Base-by-base conservation (phyloP, 2,888 invertebrate genomes). In the Pandemis heparana region DNA sequence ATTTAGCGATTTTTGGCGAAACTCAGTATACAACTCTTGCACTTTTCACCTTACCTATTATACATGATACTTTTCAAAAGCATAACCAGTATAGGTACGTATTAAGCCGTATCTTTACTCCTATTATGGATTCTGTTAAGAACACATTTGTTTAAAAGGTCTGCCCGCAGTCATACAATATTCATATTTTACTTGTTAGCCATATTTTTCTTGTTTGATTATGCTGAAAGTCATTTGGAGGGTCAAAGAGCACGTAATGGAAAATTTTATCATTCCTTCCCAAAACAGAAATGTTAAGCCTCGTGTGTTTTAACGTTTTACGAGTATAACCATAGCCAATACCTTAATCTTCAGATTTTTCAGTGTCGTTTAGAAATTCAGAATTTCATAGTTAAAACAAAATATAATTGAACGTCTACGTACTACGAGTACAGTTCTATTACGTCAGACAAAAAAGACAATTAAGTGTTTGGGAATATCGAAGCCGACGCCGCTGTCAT, bases 81-180 rank as follows among this genome's bases (percentile, higher is more conserved):
- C 23, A 32, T 32, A 2, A 32, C 23, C 23, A 32, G 23, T 32
- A 32, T 32, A 32, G 3, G 23, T 23, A 32, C 23, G 23, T 23
- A 23, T 32, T 32, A 53, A 53, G 18, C 16, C 53, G 16, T 18
- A 9, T 10, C 18, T 9, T 53, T 18, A 9, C 10, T 3, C 9
- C 53, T 9, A 18, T 53, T 18, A 53, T 16, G 18, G 3, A 9
- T 18, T 18, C 53, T 18, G 7, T 53, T 53, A 7, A 9, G 9
- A 18, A 16, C 8, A 53, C 16, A 18, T 53, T 16, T n/a, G 10
- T 18, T 32, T 53, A 65, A 65, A 38, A 51, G 51, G 39, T 48
- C n/a, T 38, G 10, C 12, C 53, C 53, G 41, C 14, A 56, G 53
- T 6, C 41, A 66, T 66, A 8, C 39, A 66, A 66, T 66, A 66